Evolutionary conservation across 2,888 invertebrate species (phyloP).

Genomic region (Andricus quercusramuli): DNA sequence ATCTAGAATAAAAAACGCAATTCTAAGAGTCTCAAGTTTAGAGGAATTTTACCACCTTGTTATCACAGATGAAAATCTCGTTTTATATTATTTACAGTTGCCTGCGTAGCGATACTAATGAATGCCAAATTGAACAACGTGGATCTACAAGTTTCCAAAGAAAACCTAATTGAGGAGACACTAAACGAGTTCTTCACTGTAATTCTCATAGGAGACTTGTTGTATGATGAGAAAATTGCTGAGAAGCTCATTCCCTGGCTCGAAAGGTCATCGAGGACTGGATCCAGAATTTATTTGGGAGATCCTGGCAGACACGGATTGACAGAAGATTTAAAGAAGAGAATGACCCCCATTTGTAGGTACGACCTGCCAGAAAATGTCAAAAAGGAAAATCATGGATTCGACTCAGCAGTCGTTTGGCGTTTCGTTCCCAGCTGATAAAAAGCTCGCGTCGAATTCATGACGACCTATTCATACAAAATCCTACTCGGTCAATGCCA

Average conservation of each 20-base stretch:
- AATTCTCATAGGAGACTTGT: conserved; percentile 85
- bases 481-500: conserved; percentile 35
- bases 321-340: conserved; percentile 73
- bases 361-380: conserved; percentile 79
- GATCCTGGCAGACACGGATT: conserved; percentile 83
- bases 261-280: conserved; percentile 52
- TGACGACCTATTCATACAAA: conserved; percentile 29
- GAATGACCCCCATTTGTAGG: conserved; percentile 76
- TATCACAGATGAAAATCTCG: conserved; percentile 7
- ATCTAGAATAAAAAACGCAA: not conserved
- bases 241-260: conserved; percentile 81
- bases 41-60: conserved; percentile 23
- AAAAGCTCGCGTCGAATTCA: conserved; percentile 11
- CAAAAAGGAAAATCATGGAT: conserved; percentile 81
- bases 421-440: conserved; percentile 16
- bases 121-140: conserved; percentile 81
- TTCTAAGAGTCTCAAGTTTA: not conserved
- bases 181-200: conserved; percentile 78
- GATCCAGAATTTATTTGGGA: conserved; percentile 80
- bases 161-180: conserved; percentile 73
- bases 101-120: conserved; percentile 79
- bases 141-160: conserved; percentile 73
- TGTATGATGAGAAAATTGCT: conserved; percentile 84
- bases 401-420: conserved; percentile 80
- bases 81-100: conserved; percentile 77